Percentiles rank a stretch among this genome's conserved stretches.
phyloP scores from a whole-genome alignment of 1,140 invertebrate species.

The Trachelipus rathkii region DNA sequence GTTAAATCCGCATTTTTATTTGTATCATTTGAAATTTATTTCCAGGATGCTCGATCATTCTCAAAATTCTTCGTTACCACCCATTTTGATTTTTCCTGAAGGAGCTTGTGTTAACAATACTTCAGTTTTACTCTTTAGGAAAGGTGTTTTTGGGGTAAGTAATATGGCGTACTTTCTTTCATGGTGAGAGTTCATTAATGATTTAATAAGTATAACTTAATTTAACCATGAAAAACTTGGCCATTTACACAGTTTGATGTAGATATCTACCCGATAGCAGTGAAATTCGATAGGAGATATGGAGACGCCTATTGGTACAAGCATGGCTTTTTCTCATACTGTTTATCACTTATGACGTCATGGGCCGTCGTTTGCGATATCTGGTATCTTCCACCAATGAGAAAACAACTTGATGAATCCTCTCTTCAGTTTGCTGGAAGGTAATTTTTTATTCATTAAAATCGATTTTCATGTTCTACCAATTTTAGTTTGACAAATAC shows the following conservation, averaged over 20 bases:
- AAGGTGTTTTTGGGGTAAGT: constrained; percentile 97
- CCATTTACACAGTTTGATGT: constrained; percentile 30
- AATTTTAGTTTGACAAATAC: too few relatives aligned
- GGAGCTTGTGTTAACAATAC: constrained; percentile 99
- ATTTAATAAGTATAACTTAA: background rate
- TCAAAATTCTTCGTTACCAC: constrained; percentile 83
- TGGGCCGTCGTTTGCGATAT: constrained; percentile 99
- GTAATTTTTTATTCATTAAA: constrained; percentile 21
- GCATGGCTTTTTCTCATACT: constrained; percentile 88
- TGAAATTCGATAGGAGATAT: constrained; percentile 80
- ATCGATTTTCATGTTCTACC: background rate
- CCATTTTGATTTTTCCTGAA: constrained; percentile 98
- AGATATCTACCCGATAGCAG: constrained; percentile 89
- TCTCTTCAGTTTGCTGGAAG: constrained; percentile 88
- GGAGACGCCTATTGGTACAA: constrained; percentile 97
- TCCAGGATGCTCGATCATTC: constrained; percentile 81
- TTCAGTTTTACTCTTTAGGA: constrained; percentile 99
- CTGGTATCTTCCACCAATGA: constrained; percentile 96
- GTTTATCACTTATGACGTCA: constrained; percentile 97
- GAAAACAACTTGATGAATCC: constrained; percentile 67
- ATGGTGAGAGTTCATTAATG: background rate
- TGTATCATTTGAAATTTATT: background rate
- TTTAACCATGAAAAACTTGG: background rate
- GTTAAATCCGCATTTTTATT: too few relatives aligned
- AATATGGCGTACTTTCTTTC: constrained; percentile 46